phyloP scores from a whole-genome alignment of 2,113 vertebrate species.

The Dipodomys merriami region DNA sequence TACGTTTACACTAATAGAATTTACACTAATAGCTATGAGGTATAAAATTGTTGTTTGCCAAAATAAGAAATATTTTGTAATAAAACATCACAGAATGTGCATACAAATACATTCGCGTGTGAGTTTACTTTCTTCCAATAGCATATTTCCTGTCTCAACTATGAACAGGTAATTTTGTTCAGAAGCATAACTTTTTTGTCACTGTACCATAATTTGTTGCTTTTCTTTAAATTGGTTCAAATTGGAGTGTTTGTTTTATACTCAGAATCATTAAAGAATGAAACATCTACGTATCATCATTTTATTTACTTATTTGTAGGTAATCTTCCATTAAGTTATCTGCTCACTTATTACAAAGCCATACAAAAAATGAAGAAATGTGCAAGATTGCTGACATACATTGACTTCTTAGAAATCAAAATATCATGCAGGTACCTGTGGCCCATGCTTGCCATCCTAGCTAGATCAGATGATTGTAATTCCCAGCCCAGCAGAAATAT shows the following conservation, averaged over 20 bases:
- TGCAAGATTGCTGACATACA: neutral
- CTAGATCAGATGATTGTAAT: too few relatives aligned
- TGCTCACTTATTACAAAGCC: conserved; percentile 27
- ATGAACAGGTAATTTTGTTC: conserved; percentile 49
- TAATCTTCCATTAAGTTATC: conserved; percentile 12
- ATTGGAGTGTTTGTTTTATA: conserved; percentile 40
- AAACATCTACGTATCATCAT: conserved; percentile 11
- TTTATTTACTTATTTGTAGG: conserved; percentile 43
- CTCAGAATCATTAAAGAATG: conserved; percentile 56
- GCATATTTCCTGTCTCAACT: conserved; percentile 44
- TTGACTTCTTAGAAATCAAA: neutral
- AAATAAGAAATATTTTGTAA: neutral
- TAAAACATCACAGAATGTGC: neutral
- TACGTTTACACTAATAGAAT: neutral
- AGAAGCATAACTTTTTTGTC: conserved; percentile 58
- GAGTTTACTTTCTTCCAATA: neutral
- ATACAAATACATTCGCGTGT: neutral
- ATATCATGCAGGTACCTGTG: neutral
- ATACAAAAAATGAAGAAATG: neutral
- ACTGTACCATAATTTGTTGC: conserved; percentile 50
- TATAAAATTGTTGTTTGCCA: neutral
- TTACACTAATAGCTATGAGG: neutral
- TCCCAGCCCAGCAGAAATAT: too few relatives aligned
- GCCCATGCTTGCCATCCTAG: too few relatives aligned
- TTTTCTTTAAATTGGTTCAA: conserved; percentile 55